Evolutionary conservation across 1,140 invertebrate species (phyloP), one percentile per base, ranked within the genome.

Genomic region (Mercenaria mercenaria): DNA sequence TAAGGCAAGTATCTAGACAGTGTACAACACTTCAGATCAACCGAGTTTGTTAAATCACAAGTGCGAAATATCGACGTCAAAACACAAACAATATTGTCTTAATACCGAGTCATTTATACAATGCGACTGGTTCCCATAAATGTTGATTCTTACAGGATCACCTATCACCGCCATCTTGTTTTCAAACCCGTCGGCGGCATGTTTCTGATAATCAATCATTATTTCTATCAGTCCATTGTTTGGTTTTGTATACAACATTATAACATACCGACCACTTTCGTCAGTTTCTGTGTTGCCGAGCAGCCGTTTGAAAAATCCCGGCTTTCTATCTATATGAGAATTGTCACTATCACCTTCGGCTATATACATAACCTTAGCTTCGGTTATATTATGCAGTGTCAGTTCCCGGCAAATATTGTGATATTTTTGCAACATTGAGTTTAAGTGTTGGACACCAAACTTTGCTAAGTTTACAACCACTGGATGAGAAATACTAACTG

Each of bases 151-250:
- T 32, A 93, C 95, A 26, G 95, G 92, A 47, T 95, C 93, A 11
- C 94, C 95, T 0, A 93, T 80, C 23, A 94, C 52, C 4, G 76
- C 87, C 59, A 92, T 92, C 11, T 80, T 69, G n/a, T 91, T 74
- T 39, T 88, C 52, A 10, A 4, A 43, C 8, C 86, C 50, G 23
- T 93, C 88, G 47, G 92, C 74, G 6, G 90, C 80, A 11, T 74
- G 56, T 11, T 64, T 61, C 20, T 59, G 47, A 72, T 83, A 84
- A 39, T 83, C 88, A 23, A 89, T 37, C 72, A 83, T 94, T 0
- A 91, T 94, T 72, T 96, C 95, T 83, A 96, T 94, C 29, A 93
- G 56, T 0, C 91, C 96, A 11, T 90, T 69, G 29, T 94, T 93
- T 18, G 95, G 95, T 13, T 64, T 69, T 0, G 94, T 94, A 29